A percentile compares a stretch with the other conserved stretches of the same genome.
Evolutionary conservation across 2,113 vertebrate species (phyloP).

Genomic region (Peucedramus taeniatus): DNA sequence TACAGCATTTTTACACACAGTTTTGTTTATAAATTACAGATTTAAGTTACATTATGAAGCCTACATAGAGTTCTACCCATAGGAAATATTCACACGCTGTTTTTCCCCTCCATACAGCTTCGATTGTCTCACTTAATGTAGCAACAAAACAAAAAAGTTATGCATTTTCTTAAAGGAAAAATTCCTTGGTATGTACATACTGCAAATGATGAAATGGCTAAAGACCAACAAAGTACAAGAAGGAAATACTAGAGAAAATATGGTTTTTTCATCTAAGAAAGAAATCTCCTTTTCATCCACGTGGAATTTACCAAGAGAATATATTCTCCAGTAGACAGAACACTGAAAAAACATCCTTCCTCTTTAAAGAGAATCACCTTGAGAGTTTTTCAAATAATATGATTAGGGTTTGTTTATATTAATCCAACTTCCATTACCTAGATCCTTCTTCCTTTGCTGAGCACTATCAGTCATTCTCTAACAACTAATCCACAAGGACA

Average conservation of each 20-base stretch:
- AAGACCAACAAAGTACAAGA: conserved; percentile 4
- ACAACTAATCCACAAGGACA: conserved; percentile 32
- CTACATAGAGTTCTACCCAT: conserved; percentile 67
- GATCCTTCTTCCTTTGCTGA: conserved; percentile 7
- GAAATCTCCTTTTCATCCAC: neutral
- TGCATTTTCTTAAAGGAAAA: conserved; percentile 8
- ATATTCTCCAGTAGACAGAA: neutral
- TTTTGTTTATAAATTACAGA: conserved; percentile 71
- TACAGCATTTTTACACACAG: conserved; percentile 83
- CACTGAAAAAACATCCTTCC: neutral
- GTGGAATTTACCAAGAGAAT: neutral
- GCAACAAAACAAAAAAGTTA: conserved; percentile 31
- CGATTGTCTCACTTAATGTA: conserved; percentile 56
- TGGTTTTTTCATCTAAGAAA: conserved; percentile 8
- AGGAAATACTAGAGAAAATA: neutral
- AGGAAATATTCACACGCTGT: conserved; percentile 75
- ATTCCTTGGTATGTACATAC: conserved; percentile 20
- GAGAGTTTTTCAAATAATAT: conserved; percentile 1
- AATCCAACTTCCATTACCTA: neutral
- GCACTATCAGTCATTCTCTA: conserved; percentile 49
- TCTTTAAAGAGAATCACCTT: conserved; percentile 29
- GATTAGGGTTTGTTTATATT: neutral
- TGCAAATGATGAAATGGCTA: neutral
- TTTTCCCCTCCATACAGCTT: conserved; percentile 27
- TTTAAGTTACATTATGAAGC: conserved; percentile 72